Evolutionary conservation across 2,797 vertebrate species (phyloP).

Genomic region (Zenarchopterus dispar): DNA sequence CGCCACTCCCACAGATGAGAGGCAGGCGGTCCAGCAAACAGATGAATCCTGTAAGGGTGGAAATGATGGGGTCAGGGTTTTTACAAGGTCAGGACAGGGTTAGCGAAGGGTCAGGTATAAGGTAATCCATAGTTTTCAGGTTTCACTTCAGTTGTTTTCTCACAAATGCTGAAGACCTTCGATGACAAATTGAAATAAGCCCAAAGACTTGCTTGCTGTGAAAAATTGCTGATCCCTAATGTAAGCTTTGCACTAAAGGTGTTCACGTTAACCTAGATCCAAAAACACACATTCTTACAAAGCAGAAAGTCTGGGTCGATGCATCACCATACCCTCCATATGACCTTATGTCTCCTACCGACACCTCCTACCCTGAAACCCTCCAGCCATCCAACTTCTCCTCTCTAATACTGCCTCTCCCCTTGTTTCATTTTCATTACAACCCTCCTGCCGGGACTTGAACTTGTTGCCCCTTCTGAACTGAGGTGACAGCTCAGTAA

Average conservation of each 20-base stretch:
- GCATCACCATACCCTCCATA: constrained; percentile 34
- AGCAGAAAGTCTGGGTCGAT: constrained; percentile 16
- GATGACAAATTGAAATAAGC: neutral
- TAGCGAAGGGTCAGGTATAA: constrained; percentile 51
- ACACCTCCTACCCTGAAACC: constrained; percentile 37
- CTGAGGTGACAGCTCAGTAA: constrained; percentile 84
- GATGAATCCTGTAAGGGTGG: constrained; percentile 81
- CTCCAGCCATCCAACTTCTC: constrained; percentile 36
- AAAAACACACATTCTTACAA: constrained; percentile 10
- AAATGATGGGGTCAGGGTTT: constrained; percentile 73
- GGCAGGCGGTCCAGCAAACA: constrained; percentile 59
- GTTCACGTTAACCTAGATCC: constrained; percentile 1
- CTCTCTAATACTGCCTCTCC: constrained; percentile 55
- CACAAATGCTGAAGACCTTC: neutral
- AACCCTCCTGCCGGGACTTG: constrained; percentile 78
- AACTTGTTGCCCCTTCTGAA: constrained; percentile 80
- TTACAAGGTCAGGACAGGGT: constrained; percentile 71
- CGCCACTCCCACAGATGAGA: constrained; percentile 74
- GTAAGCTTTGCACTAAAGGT: constrained; percentile 4
- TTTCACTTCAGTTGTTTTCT: constrained; percentile 36
- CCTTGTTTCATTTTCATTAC: constrained; percentile 83
- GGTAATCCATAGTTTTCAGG: constrained; percentile 37
- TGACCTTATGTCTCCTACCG: constrained; percentile 35
- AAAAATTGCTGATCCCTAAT: neutral
- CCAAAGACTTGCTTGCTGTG: neutral